A percentile compares a stretch with the other conserved stretches of the same genome.
Conservation (phyloP, 2,888 invertebrate genomes). For the Caenorhabditis wallacei region DNA sequence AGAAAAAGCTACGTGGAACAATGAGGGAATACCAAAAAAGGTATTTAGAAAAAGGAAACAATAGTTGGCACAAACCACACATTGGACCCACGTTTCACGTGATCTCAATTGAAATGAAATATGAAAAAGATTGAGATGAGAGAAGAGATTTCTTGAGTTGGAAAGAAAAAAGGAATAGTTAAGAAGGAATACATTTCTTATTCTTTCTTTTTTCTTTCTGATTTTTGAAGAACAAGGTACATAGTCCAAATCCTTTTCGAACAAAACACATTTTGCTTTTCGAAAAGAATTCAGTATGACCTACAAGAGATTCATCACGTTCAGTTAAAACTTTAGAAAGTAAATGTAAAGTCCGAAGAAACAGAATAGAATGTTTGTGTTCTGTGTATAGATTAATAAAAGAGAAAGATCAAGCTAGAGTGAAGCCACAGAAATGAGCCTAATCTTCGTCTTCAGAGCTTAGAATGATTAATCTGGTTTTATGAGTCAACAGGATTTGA, state of each 20-base stretch:
- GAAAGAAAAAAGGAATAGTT: neutral
- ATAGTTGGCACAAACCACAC: constrained; percentile 33
- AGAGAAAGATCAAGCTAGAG: constrained; percentile 1
- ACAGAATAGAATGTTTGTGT: neutral
- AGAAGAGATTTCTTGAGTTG: neutral
- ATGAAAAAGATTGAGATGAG: constrained; percentile 6
- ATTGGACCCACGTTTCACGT: constrained; percentile 37
- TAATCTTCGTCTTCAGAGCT: neutral
- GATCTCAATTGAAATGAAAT: constrained; percentile 4
- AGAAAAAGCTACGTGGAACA: constrained; percentile 10
- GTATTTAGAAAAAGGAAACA: no score
- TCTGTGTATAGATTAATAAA: neutral
- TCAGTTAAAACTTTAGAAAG: constrained; percentile 2
- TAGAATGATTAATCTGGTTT: neutral
- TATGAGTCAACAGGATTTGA: neutral
- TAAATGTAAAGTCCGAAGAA: constrained; percentile 7
- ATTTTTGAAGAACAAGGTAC: constrained; percentile 28
- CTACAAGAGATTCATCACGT: constrained; percentile 20
- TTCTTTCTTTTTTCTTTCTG: no score
- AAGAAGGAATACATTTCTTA: neutral
- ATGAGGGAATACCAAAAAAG: neutral
- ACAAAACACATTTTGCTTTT: constrained; percentile 24
- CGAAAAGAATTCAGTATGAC: constrained; percentile 9
- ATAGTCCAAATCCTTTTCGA: constrained; percentile 3
- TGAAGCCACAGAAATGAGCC: neutral